Evolutionary conservation across 2,113 vertebrate genomes (phyloP), one percentile per base, ranked within the genome.

Genomic region (Nyctereutes procyonoides): DNA sequence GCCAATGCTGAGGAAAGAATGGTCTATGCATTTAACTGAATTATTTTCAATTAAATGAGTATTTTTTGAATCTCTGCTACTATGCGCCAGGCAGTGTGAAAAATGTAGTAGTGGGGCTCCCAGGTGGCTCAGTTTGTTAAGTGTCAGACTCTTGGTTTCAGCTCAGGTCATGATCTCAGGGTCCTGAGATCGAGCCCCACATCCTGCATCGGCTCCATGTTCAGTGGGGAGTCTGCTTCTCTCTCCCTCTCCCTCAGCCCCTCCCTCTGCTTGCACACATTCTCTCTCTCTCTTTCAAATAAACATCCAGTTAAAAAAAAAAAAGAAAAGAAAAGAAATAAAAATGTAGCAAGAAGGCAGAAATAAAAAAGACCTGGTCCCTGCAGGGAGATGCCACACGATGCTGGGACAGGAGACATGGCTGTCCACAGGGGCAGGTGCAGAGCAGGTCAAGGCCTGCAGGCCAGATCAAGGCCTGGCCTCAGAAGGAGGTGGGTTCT

Each of bases 391-490:
- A 30, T 7, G 32, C 51, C 77, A 12, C 76, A 0, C 11, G 2
- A 76, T n/a, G 19, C 53, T 17, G 17, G 22, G 7, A 74, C 56
- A 11, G 35, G 2, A 19, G 2, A 9, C 15, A 2, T 0, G 51
- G 15, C 28, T 0, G 0, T 81, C 60, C 22, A 0, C 6, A 3
- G 73, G 1, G 15, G 5, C 28, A 19, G 30, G n/a, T 1, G 22
- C 24, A 0, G 14, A 48, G 26, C 0, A 53, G 60, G 20, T 81
- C 14, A 13, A n/a, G n/a, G 15, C 19, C 30, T 38, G 10, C 28
- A 53, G 28, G 3, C 8, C 69, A 43, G 43, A 12, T 12, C 28
- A 62, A 16, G n/a, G 2, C 1, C 2, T 6, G 3, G 8, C 5
- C 26, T 62, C 53, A 0, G 3, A 62, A n/a, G 8, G 7, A 1